Base-by-base conservation (phyloP, 2,888 invertebrate species). In the Dione vanillae region DNA sequence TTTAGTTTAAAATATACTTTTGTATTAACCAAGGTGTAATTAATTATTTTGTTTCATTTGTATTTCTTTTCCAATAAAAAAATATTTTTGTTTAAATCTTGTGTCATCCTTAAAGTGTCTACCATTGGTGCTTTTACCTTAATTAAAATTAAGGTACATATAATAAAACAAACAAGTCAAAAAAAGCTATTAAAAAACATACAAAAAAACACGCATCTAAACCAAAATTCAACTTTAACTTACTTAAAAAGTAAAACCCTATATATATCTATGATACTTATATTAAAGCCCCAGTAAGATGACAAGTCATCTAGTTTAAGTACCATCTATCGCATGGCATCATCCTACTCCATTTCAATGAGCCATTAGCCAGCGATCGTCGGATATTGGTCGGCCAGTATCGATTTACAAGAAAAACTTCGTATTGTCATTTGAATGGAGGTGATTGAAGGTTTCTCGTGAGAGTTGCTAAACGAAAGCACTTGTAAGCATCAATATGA, bases 341-440 rank as follows among this genome's bases (percentile, higher is more conserved):
- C 49, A 49, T 49, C 64, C 49, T 40, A 19, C 16, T 64, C 51
- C 37, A 49, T 64, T 64, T 64, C 64, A 64, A 64, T 51, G 64
- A 37, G 47, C 64, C 49, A 64, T 64, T 64, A 64, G 37, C 47
- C 14, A 40, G 9, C 49, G 37, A 64, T 49, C 49, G 49, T 20
- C 14, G 16, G 61, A 61, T 61, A 61, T 61, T 45, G 61, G 35
- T 45, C 16, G 43, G 35, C 45, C 61, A 27, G 45, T 45, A 45
- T 61, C n/a, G 61, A 61, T 61, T 61, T 61, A 27, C 11, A 61
- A 45, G 37, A 35, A 56, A 56, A 56, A 56, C 56, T 10, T 40
- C 40, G 43, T n/a, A 45, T 61, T 61, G 45, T 45, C 45, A 40
- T 56, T 56, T 12, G 11, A 56, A 56, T 16, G 56, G 37, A 54